Base-by-base conservation (phyloP, 2,797 vertebrate genomes). In the Clarias laeviceps region DNA sequence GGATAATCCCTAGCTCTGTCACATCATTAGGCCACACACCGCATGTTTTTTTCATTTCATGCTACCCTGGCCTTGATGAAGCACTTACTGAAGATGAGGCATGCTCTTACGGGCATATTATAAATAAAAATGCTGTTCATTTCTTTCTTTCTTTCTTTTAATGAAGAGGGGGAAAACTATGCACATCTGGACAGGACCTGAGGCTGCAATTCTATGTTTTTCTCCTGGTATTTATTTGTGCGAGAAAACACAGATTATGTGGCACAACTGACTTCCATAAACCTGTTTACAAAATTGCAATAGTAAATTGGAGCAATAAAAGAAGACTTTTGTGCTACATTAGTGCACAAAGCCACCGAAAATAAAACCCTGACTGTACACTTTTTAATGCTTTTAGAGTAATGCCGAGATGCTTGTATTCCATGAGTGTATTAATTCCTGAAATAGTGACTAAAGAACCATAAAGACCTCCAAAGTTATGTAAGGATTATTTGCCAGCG, bases 401-500 rank as follows among this genome's bases (percentile, higher is more conserved):
- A 18, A 57, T 8, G 64, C 80, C n/a, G 50, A 69, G 45, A 29
- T 12, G 22, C 57, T 73, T 40, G 65, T 15, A 34, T 65, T 65
- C 32, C 80, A 68, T 32, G 3, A 50, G 54, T 69, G 27, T 70
- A 87, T 77, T 74, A 70, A 89, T 86, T 82, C 32, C 59, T 82
- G 69, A 66, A 82, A 86, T 64, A 45, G 29, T n/a, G 80, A 20
- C 54, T 77, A 68, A 77, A 76, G 18, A 82, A 78, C 34, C 50
- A 77, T 57, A 69, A 69, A 82, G 34, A 80, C 45, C 20, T 3
- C 1, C 2, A 29, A 32, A 37, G 6, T 61, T 37, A 34, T 61
- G 66, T 12, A 65, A 84, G 83, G 90, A 89, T 84, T 89, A 85
- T 24, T 59, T 87, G 64, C 62, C 18, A 24, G 77, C 74, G 56